phyloP scores from a whole-genome alignment of 2,113 vertebrate genomes.

The Cephalopholis sonnerati region DNA sequence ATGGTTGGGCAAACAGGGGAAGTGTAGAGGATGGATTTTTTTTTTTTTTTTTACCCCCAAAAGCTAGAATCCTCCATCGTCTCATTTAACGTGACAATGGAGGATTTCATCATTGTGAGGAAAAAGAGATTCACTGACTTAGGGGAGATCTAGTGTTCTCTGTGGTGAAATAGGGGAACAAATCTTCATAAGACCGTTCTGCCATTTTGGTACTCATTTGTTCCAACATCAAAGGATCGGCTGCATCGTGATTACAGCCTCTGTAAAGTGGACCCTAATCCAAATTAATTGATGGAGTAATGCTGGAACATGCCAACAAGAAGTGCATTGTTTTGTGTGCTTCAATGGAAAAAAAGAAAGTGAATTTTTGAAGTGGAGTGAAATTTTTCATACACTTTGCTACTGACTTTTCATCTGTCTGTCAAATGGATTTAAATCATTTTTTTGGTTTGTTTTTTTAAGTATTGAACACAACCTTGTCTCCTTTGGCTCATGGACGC shows the following conservation, averaged over 20 bases:
- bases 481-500: not conserved
- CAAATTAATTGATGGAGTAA: constrained; percentile 64
- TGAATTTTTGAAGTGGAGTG: constrained; percentile 22
- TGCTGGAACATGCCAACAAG: constrained; percentile 51
- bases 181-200: constrained; percentile 56
- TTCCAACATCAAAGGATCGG: constrained; percentile 72
- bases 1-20: constrained; percentile 45
- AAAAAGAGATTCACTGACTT: constrained; percentile 60
- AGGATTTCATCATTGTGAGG: constrained; percentile 61
- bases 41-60: constrained; percentile 21
- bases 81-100: constrained; percentile 63
- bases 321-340: constrained; percentile 34
- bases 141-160: constrained; percentile 44
- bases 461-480: not conserved
- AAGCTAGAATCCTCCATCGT: constrained; percentile 35
- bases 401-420: not conserved
- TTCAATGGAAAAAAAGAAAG: constrained; percentile 9
- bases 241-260: constrained; percentile 53
- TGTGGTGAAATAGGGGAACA: constrained; percentile 53
- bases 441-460: not conserved
- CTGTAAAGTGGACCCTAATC: constrained; percentile 68
- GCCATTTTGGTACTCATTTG: constrained; percentile 62
- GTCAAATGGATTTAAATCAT: not conserved
- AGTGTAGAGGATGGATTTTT: constrained; percentile 7
- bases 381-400: not conserved